Evolutionary conservation across 2,113 vertebrate species (phyloP), one percentile per base, ranked within the genome.

Genomic region (Ancistrus triradiatus): DNA sequence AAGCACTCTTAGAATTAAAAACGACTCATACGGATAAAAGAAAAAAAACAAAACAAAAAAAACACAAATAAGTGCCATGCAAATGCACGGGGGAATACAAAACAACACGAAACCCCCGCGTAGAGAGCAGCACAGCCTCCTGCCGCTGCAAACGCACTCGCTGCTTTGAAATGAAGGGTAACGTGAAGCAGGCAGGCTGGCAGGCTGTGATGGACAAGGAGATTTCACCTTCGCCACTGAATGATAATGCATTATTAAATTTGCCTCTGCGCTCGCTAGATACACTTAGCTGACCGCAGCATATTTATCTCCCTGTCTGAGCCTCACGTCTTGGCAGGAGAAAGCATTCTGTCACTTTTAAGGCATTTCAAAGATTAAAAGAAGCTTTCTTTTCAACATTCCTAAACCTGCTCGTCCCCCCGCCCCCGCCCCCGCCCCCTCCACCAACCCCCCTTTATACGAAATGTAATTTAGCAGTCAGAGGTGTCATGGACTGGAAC

Each of bases 171-270:
- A 75, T 76, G 82, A 84, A 84, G 82, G 83, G 82, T 83, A 87
- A 87, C 85, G 84, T 85, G 84, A 92, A 93, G 92, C 90, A 90
- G 85, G 92, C 90, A 90, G 85, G 78, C 78, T 77, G 79, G 72
- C 78, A 79, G 80, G 72, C 79, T 85, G 89, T 92, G 90, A 90
- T 91, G 91, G 93, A 93, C 91, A 94, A 91, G 91, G 90, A 95
- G 91, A 95, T 94, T 97, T 98, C 95, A 97, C 94, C 95, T 97
- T 98, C 91, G 92, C 92, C 91, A 92, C 92, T 95, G 93, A 96
- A 95, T 93, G 95, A 97, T 97, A 96, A 97, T 97, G 91, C 95
- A 98, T 98, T 97, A 98, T 98, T 97, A 98, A 97, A 98, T 97
- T 95, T 96, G 93, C 95, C 94, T 95, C 94, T 91, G 92, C 90